Evolutionary conservation across 2,888 invertebrate species (phyloP), one percentile per base, ranked within the genome.

Genomic region (Tiliacea aurago): DNA sequence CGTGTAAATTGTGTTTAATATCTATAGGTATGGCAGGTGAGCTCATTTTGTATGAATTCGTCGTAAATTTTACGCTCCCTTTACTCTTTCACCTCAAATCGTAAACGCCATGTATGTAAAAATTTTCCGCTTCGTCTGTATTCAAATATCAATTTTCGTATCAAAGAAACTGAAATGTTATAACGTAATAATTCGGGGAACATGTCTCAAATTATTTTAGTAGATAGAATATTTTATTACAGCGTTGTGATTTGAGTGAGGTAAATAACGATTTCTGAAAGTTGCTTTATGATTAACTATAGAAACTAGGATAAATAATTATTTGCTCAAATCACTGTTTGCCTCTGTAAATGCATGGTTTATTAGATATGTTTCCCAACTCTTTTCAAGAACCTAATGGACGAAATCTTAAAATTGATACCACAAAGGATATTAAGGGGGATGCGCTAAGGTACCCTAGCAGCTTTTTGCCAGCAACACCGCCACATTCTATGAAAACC

Each of bases 51-150:
- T 86, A 89, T 87, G 86, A 89, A 85, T 87, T 87, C 77, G 78
- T 85, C 86, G 84, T 83, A 87, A 89, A 87, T 78, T 89, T 88
- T 86, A 89, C 80, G 84, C 76, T 78, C 70, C 70, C 83, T 88
- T 89, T 89, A 89, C 90, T 89, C 88, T 90, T 85, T 83, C 84
- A 82, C 81, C 85, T 84, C 82, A 83, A 88, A 84, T 88, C 86
- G 84, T 87, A 87, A 86, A 87, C 73, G 64, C 80, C 85, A 82
- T 84, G 83, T 81, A 81, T 77, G 84, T 79, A 81, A 86, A 81
- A 85, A 85, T 85, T 86, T 86, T 68, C 70, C 86, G 87, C 78
- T 85, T 81, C 86, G 81, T 83, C 83, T 81, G 73, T 85, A 83
- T 84, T 84, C 83, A 86, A 87, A 89, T 85, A 85, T 87, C 76